Conservation (phyloP, 2,797 vertebrate genomes). For the Eidolon dupreanum region DNA sequence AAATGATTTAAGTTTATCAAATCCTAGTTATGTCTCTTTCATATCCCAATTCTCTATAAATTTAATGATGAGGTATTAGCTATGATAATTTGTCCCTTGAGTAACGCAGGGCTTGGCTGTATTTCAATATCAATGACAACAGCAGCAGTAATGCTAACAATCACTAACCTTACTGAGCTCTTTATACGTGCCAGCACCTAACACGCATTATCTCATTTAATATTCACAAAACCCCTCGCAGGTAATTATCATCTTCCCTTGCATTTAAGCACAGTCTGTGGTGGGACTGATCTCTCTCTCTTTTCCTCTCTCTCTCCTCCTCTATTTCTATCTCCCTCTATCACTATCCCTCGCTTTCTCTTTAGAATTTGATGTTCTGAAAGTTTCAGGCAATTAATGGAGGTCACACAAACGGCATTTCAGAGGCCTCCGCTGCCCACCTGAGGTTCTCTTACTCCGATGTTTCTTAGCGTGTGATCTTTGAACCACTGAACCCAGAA, state of each 20-base stretch:
- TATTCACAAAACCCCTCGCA: neutral
- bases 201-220: neutral
- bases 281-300: too few species aligned
- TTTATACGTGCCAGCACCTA: neutral
- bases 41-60: conserved; percentile 14
- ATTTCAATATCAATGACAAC: neutral
- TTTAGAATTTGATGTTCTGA: neutral
- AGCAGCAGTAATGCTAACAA: too few species aligned
- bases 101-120: neutral
- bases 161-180: neutral
- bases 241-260: neutral
- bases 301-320: too few species aligned
- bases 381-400: neutral
- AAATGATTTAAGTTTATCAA: conserved; percentile 50
- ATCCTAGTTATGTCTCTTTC: conserved; percentile 17
- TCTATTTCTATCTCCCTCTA: too few species aligned
- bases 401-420: neutral
- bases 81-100: neutral
- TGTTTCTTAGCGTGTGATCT: neutral
- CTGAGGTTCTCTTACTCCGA: neutral
- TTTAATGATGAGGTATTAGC: neutral
- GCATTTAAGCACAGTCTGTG: neutral
- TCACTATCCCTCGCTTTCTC: too few species aligned
- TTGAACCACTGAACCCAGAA: neutral
- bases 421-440: neutral